Conservation (phyloP, 2,113 vertebrate species). For the Triplophysa tibetana region DNA sequence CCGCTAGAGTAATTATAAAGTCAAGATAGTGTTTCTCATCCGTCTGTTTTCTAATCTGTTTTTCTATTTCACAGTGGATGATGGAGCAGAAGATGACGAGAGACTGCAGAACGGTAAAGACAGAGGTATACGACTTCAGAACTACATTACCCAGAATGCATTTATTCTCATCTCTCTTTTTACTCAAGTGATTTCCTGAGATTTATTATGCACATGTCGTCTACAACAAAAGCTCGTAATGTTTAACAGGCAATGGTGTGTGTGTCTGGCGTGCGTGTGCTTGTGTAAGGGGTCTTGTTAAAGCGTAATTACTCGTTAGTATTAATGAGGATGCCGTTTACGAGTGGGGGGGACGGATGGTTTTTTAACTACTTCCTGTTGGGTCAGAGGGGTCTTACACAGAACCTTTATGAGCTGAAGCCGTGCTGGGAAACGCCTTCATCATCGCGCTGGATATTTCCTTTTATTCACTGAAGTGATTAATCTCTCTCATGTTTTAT, state of each 20-base stretch:
- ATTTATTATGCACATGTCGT: neutral
- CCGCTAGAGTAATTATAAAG: neutral
- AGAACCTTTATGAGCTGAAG: conserved; percentile 41
- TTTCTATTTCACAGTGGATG: conserved; percentile 72
- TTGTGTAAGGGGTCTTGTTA: conserved; percentile 42
- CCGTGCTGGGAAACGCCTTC: conserved; percentile 38
- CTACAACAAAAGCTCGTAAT: conserved; percentile 27
- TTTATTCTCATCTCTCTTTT: neutral
- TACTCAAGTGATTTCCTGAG: neutral
- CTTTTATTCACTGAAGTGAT: neutral
- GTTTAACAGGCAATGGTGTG: conserved; percentile 7
- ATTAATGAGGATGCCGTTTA: conserved; percentile 50
- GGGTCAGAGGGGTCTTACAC: conserved; percentile 32
- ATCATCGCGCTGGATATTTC: conserved; percentile 8
- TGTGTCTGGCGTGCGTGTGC: conserved; percentile 44
- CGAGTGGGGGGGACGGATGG: conserved; percentile 11
- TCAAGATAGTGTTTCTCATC: neutral
- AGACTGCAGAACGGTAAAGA: conserved; percentile 88
- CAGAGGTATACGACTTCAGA: conserved; percentile 74
- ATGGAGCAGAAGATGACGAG: conserved; percentile 83
- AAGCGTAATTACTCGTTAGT: conserved; percentile 49
- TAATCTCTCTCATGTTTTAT: conserved; percentile 15
- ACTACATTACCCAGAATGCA: conserved; percentile 35
- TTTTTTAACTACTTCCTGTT: conserved; percentile 51
- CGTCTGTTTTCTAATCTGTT: neutral